Evolutionary conservation across 2,113 vertebrate genomes (phyloP).

Genomic region (Sceloporus tristichus): DNA sequence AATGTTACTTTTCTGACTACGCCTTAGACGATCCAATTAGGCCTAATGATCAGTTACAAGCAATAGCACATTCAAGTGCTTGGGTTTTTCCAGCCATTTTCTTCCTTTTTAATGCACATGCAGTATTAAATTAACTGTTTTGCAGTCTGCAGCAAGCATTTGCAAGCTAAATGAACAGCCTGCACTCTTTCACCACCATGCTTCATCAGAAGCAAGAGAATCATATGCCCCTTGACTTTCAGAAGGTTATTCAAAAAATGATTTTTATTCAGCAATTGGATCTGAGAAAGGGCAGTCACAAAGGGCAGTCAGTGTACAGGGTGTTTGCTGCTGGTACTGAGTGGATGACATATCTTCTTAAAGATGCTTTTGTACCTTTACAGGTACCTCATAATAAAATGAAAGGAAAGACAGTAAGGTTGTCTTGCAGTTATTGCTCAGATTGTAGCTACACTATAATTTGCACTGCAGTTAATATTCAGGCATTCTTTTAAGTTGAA

Average conservation of each 20-base stretch:
- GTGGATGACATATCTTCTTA: background rate
- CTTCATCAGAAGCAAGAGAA: background rate
- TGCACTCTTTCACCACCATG: background rate
- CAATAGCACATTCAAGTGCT: background rate
- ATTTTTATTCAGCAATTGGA: background rate
- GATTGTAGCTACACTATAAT: background rate
- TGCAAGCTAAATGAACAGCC: slow-evolving; percentile 19
- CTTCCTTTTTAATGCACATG: slow-evolving; percentile 1
- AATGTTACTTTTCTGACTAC: background rate
- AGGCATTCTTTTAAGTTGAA: background rate
- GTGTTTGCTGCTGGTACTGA: background rate
- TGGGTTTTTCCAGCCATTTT: background rate
- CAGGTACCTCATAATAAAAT: too few relatives aligned
- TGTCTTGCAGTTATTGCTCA: background rate
- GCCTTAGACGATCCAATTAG: slow-evolving; percentile 29
- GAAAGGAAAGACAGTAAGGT: too few relatives aligned
- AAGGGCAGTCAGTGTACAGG: background rate
- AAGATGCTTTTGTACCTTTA: background rate
- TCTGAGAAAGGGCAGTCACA: background rate
- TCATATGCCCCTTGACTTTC: background rate
- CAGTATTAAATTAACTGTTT: slow-evolving; percentile 22
- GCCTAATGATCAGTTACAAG: slow-evolving; percentile 18
- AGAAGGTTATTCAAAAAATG: background rate
- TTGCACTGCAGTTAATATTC: background rate
- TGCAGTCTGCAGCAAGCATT: background rate